These are phyloP conservation scores for Phanerotoma sp. DNA, from an alignment of 2,888 invertebrate species.

Conservation along the genomic window DNA sequence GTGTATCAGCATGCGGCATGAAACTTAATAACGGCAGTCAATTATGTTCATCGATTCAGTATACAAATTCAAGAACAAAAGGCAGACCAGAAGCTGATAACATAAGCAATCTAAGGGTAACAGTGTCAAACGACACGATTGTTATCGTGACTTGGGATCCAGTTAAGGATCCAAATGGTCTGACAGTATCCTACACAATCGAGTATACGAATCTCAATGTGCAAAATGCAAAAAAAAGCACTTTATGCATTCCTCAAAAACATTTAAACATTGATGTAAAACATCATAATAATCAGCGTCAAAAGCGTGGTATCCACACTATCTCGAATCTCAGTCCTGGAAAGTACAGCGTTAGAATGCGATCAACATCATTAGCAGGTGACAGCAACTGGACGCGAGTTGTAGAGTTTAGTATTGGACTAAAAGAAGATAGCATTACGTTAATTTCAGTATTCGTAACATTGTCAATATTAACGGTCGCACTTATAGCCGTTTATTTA, in stretches of 20 bases:
- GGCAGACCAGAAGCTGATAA: conserved; percentile 55
- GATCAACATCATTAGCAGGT: conserved; percentile 65
- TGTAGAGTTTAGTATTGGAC: conserved; percentile 39
- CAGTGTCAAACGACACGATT: conserved; percentile 45
- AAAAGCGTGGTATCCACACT: conserved; percentile 39
- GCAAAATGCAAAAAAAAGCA: conserved; percentile 49
- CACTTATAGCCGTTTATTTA: conserved; percentile 37
- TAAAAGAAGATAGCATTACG: conserved; percentile 31
- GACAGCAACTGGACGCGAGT: conserved; percentile 53
- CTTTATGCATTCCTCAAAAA: conserved; percentile 60
- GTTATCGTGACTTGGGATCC: conserved; percentile 61
- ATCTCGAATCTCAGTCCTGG: conserved; percentile 60
- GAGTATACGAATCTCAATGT: conserved; percentile 58
- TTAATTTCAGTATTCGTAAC: conserved; percentile 36
- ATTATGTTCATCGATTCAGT: conserved; percentile 46
- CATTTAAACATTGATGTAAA: too few species aligned
- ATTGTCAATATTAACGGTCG: conserved; percentile 33
- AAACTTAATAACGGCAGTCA: conserved; percentile 48
- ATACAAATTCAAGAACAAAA: conserved; percentile 57
- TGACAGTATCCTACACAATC: conserved; percentile 66
- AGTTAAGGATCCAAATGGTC: conserved; percentile 67
- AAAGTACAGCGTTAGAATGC: conserved; percentile 62
- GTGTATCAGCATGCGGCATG: conserved; percentile 62
- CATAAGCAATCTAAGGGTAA: conserved; percentile 42
- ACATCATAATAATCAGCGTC: too few species aligned